Percentiles rank a stretch among this genome's conserved stretches.
These are phyloP conservation scores for Chironomus riparius DNA, from an alignment of 2,888 invertebrate species.

Conservation along the genomic window DNA sequence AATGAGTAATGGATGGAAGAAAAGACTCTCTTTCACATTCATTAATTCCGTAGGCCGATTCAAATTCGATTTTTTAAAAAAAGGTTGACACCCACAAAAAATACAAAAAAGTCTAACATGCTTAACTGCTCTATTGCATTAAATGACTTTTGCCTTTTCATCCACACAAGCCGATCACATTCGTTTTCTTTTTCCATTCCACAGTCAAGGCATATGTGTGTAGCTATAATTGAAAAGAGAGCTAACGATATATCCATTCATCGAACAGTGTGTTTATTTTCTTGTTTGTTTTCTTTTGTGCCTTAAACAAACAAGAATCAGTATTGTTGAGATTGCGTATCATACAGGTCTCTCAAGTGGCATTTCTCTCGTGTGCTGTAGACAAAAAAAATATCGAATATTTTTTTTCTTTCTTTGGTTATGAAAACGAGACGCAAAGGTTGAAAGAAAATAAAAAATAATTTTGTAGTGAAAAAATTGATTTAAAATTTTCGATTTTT, in stretches of 20 bases:
- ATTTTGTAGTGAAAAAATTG: too few species aligned
- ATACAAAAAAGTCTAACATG: neutral
- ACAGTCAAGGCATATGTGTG: neutral
- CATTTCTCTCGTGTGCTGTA: neutral
- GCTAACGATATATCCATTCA: conserved; percentile 1
- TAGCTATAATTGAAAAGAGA: neutral
- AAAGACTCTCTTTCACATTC: neutral
- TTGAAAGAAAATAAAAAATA: too few species aligned
- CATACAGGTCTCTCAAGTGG: conserved; percentile 14
- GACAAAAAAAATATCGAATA: neutral
- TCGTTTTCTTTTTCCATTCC: neutral
- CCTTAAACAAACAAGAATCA: conserved; percentile 21
- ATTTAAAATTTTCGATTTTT: too few species aligned
- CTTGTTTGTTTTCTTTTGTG: conserved; percentile 16
- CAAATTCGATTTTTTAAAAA: neutral
- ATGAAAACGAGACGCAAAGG: too few species aligned
- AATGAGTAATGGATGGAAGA: conserved; percentile 4
- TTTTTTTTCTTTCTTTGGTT: too few species aligned
- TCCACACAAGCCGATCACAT: neutral
- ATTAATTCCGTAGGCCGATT: neutral
- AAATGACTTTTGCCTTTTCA: neutral
- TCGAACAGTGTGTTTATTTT: neutral
- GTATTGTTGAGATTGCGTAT: conserved; percentile 25
- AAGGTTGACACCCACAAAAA: conserved; percentile 9
- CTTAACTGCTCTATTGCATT: neutral